Evolutionary conservation across 2,888 invertebrate species (phyloP).

Genomic region (Argyra leucocephala): DNA sequence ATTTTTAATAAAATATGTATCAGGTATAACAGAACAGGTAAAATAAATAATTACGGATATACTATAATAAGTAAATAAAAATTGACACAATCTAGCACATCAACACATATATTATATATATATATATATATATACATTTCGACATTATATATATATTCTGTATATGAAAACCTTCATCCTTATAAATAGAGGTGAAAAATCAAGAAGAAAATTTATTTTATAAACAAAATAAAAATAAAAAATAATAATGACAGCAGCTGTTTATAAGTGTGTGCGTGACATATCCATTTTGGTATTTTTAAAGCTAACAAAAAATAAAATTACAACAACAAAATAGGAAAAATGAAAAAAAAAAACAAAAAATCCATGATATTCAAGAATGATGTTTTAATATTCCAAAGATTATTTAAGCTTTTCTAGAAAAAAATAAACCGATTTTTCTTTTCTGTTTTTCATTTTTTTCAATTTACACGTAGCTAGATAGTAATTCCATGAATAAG

Average conservation of each 20-base stretch:
- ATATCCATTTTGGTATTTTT: background rate
- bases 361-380: background rate
- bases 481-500: too few relatives aligned
- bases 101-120: background rate
- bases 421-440: background rate
- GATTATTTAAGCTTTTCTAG: background rate
- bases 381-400: conserved; percentile 1
- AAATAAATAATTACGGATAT: background rate
- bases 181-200: conserved; percentile 2
- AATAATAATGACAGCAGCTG: background rate
- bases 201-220: too few relatives aligned
- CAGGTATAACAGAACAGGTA: background rate
- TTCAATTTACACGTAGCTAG: too few relatives aligned
- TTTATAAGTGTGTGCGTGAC: background rate
- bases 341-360: background rate
- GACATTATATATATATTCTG: background rate
- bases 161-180: background rate
- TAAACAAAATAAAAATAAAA: too few relatives aligned
- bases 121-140: background rate
- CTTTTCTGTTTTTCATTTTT: too few relatives aligned
- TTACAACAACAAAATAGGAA: too few relatives aligned
- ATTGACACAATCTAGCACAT: background rate
- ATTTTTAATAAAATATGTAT: too few relatives aligned
- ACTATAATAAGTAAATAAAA: background rate
- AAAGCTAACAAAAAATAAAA: background rate